Percentiles rank a stretch among this genome's conserved stretches.
Conservation (phyloP, 2,888 invertebrate genomes). For the Leuctra nigra region DNA sequence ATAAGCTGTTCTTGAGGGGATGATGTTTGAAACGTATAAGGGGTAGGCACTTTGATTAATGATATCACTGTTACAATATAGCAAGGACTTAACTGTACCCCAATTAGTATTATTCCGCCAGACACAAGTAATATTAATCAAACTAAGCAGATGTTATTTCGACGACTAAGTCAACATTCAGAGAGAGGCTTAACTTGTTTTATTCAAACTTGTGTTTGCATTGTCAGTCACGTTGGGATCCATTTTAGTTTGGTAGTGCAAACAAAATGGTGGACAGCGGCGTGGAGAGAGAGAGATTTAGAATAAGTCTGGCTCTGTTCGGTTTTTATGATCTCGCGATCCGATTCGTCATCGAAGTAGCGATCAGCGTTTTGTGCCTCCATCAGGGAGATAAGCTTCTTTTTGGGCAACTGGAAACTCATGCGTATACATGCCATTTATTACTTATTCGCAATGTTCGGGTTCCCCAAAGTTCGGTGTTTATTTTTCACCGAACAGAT, state of each 20-base stretch:
- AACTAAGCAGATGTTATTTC: conserved; percentile 18
- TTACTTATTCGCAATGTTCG: too few species aligned
- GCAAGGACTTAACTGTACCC: conserved; percentile 13
- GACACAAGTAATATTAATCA: conserved; percentile 25
- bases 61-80: conserved; percentile 24
- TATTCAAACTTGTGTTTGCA: conserved; percentile 17
- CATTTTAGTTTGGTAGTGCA: neutral
- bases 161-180: conserved; percentile 7
- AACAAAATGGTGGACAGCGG: neutral
- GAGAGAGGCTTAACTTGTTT: neutral
- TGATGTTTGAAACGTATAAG: neutral
- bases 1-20: conserved; percentile 14
- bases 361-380: too few species aligned
- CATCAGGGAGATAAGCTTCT: too few species aligned
- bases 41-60: conserved; percentile 23
- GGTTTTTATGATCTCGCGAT: too few species aligned
- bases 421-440: too few species aligned
- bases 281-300: too few species aligned
- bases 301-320: too few species aligned
- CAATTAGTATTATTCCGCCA: conserved; percentile 23
- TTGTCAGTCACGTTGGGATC: conserved; percentile 18
- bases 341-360: too few species aligned
- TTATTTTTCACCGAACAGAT: too few species aligned
- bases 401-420: too few species aligned
- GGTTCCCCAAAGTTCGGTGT: too few species aligned